Evolutionary conservation across 92 coral and sea anemone genomes (phyloP).

Genomic region (Galaxea fascicularis): DNA sequence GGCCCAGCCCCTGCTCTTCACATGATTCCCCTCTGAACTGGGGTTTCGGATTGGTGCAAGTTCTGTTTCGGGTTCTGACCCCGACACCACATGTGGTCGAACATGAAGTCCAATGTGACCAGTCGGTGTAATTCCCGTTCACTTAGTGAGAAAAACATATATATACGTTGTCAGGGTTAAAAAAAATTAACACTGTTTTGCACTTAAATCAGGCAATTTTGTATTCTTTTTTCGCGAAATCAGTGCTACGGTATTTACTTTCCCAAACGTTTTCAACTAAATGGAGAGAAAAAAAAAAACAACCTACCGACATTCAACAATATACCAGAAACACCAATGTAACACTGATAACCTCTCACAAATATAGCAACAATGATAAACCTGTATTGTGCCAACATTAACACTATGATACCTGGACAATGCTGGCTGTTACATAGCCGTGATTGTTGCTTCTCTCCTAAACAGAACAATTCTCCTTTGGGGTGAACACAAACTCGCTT

Average conservation of each 20-base stretch:
- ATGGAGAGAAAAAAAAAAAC: background rate
- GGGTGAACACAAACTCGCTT: slow-evolving; percentile 79
- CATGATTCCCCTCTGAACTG: slow-evolving; percentile 93
- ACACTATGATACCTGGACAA: slow-evolving; percentile 82
- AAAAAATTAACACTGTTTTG: too few relatives aligned
- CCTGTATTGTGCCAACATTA: background rate
- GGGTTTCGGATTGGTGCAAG: slow-evolving; percentile 85
- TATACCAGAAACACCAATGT: background rate
- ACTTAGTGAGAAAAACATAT: slow-evolving; percentile 40
- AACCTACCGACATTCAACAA: background rate
- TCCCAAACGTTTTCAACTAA: too few relatives aligned
- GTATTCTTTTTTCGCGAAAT: too few relatives aligned
- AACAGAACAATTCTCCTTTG: slow-evolving; percentile 74
- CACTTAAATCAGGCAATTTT: too few relatives aligned
- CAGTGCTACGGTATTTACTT: too few relatives aligned
- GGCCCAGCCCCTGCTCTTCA: slow-evolving; percentile 93
- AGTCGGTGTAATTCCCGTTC: slow-evolving; percentile 87
- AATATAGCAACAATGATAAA: background rate
- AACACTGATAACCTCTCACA: background rate
- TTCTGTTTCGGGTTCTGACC: slow-evolving; percentile 83
- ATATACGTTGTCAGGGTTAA: background rate
- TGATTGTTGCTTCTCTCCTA: slow-evolving; percentile 86
- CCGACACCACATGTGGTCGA: slow-evolving; percentile 98
- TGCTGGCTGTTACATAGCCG: slow-evolving; percentile 85
- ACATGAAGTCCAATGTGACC: slow-evolving; percentile 93